A percentile compares a stretch with the other conserved stretches of the same genome.
Evolutionary conservation across 2,113 vertebrate species (phyloP).

Genomic region (Chrysochloris asiatica): DNA sequence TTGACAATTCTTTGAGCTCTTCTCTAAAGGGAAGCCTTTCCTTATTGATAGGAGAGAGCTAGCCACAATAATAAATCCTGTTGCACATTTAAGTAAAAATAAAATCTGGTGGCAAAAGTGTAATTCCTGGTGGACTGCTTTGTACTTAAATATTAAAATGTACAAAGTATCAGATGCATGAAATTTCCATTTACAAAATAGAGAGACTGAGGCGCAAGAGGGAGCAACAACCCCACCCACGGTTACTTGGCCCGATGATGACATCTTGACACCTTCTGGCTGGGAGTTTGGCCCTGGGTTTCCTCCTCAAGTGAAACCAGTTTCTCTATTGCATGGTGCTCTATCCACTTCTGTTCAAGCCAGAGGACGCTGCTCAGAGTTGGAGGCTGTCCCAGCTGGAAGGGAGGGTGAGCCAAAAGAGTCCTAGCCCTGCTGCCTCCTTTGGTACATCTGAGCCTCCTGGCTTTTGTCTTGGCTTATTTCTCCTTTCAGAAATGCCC

Average conservation of each 20-base stretch:
- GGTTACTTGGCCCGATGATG: background rate
- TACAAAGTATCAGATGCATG: background rate
- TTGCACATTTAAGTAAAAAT: background rate
- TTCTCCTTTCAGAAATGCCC: too few species aligned
- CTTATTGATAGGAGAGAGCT: background rate
- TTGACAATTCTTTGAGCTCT: background rate
- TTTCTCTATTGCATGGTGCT: background rate
- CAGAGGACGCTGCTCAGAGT: background rate
- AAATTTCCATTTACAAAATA: background rate
- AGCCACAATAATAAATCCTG: background rate
- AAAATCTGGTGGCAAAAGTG: background rate
- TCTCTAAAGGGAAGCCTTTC: background rate
- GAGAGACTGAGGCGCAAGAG: background rate
- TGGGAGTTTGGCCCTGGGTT: background rate
- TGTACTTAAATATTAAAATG: background rate
- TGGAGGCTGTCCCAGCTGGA: background rate
- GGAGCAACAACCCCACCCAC: fast-evolving
- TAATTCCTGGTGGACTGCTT: background rate
- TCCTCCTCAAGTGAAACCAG: background rate
- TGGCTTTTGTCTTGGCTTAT: background rate
- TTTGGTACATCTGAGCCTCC: background rate
- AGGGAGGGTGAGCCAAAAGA: too few species aligned
- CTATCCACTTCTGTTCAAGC: too few species aligned
- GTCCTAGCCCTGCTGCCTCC: background rate
- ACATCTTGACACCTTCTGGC: background rate